A percentile compares a stretch with the other conserved stretches of the same genome.
Evolutionary conservation across 2,797 vertebrate genomes (phyloP).

Genomic region (Thripadectes ignobilis): DNA sequence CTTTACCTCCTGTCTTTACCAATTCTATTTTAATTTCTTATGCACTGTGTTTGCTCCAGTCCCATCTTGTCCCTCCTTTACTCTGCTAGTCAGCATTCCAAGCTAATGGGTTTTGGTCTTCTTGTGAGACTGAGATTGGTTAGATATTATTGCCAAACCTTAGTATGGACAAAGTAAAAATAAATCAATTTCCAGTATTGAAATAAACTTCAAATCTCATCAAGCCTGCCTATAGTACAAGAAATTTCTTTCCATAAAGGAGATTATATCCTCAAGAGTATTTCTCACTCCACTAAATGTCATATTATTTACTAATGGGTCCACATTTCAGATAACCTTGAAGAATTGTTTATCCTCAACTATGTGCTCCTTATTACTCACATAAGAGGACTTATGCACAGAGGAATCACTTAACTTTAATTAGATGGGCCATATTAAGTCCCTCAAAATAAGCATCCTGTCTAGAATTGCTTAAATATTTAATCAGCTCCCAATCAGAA

Average conservation of each 20-base stretch:
- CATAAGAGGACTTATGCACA: slow-evolving; percentile 58
- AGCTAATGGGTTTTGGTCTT: not conserved
- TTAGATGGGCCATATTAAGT: slow-evolving; percentile 67
- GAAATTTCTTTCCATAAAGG: not conserved
- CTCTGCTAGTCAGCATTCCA: not conserved
- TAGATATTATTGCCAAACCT: not conserved
- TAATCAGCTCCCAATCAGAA: slow-evolving; percentile 65
- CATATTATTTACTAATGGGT: slow-evolving; percentile 53
- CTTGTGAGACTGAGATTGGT: not conserved
- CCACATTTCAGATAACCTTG: slow-evolving; percentile 59
- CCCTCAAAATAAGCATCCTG: slow-evolving; percentile 49
- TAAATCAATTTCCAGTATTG: not conserved
- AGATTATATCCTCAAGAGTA: not conserved
- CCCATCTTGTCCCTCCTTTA: not conserved
- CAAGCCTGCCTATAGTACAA: not conserved
- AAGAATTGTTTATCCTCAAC: slow-evolving; percentile 66
- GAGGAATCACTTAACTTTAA: slow-evolving; percentile 71
- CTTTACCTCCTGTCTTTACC: not conserved
- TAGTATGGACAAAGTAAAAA: not conserved
- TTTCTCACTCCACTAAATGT: slow-evolving; percentile 30
- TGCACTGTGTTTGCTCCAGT: not conserved
- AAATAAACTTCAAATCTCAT: not conserved
- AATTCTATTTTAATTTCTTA: not conserved
- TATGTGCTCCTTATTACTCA: slow-evolving; percentile 56
- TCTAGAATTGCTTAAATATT: slow-evolving; percentile 65